Percentiles rank a stretch among this genome's conserved stretches.
phyloP scores from a whole-genome alignment of 2,113 vertebrate genomes.

The Zeus faber region DNA sequence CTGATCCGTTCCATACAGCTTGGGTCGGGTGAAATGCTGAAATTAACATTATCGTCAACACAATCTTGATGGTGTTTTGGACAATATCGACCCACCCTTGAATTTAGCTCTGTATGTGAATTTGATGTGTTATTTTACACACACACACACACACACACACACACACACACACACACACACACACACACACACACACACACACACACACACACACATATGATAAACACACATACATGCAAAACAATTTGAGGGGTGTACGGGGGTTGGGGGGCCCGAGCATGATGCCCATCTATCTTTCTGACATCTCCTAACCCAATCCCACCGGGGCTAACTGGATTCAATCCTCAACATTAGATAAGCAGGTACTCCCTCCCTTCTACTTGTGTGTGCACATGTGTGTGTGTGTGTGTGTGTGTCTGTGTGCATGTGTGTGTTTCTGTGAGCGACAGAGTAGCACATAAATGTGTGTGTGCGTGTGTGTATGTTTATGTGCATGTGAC shows the following conservation, averaged over 20 bases:
- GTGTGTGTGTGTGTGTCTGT: slow-evolving; percentile 16
- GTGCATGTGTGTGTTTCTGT: slow-evolving; percentile 24
- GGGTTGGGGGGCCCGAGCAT: slow-evolving; percentile 56
- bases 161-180: slow-evolving; percentile 13
- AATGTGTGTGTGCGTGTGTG: not conserved
- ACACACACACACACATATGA: slow-evolving; percentile 34
- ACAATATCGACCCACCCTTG: no score
- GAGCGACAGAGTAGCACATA: not conserved
- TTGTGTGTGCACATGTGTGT: slow-evolving; percentile 34
- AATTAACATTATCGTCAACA: no score
- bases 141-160: not conserved
- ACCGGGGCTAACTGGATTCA: slow-evolving; percentile 79
- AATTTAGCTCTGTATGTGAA: not conserved
- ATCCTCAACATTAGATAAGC: slow-evolving; percentile 81
- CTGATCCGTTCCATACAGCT: no score
- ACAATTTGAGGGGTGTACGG: slow-evolving; percentile 60
- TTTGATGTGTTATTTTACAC: not conserved
- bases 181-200: not conserved
- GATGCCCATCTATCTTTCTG: slow-evolving; percentile 82
- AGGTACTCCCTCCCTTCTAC: slow-evolving; percentile 52
- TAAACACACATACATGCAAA: slow-evolving; percentile 66
- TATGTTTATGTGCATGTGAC: slow-evolving; percentile 39
- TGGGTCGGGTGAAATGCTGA: no score
- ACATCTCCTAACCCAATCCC: slow-evolving; percentile 83
- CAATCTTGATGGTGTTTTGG: no score